Conservation (phyloP, 2,113 vertebrate genomes). For the Laticauda laticaudata region DNA sequence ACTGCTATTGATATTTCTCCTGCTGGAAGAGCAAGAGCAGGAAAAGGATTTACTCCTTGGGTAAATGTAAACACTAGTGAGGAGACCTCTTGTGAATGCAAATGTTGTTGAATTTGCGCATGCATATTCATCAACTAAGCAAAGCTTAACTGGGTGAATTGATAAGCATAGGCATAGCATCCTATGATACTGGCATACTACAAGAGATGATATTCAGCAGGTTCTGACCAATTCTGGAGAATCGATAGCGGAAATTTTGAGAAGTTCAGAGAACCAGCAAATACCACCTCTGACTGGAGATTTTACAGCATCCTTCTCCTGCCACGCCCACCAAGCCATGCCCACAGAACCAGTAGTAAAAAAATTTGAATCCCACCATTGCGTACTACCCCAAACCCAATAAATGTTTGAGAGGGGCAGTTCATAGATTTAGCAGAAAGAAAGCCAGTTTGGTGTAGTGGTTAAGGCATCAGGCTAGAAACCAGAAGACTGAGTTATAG, state of each 20-base stretch:
- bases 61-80: background rate
- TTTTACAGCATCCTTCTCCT: too few species aligned
- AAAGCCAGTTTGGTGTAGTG: background rate
- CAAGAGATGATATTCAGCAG: too few species aligned
- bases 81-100: background rate
- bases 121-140: background rate
- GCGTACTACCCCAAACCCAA: background rate
- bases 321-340: too few species aligned
- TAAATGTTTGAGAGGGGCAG: background rate
- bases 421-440: background rate
- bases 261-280: too few species aligned
- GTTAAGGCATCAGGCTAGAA: background rate
- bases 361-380: too few species aligned
- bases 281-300: too few species aligned
- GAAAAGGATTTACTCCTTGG: background rate
- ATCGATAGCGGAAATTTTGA: too few species aligned
- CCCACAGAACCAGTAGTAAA: too few species aligned
- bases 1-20: background rate
- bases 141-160: background rate
- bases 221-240: too few species aligned
- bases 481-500: background rate
- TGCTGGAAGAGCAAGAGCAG: background rate
- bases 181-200: background rate
- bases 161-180: background rate
- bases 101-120: background rate